Conservation (phyloP, 2,888 invertebrate genomes). For the Ophion ellenae region DNA sequence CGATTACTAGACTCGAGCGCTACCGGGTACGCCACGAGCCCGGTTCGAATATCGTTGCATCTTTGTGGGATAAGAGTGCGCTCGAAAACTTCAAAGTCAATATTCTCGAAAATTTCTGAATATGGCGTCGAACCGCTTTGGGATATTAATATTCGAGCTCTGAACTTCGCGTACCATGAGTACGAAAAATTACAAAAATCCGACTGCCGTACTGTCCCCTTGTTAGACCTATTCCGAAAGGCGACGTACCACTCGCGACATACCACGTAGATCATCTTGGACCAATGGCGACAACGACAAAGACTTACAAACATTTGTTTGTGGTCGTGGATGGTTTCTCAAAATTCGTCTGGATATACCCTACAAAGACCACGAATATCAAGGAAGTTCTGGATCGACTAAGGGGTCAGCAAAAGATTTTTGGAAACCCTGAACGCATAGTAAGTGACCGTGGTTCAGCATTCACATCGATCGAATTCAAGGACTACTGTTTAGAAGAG, state of each 20-base stretch:
- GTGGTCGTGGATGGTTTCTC: conserved; percentile 75
- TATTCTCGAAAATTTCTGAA: no score
- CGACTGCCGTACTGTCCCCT: no score
- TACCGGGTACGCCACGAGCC: no score
- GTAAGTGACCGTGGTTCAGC: conserved; percentile 70
- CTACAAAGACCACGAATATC: conserved; percentile 72
- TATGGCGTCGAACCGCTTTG: no score
- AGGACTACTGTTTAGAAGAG: conserved; percentile 49
- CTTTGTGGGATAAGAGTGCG: no score
- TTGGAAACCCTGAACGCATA: conserved; percentile 64
- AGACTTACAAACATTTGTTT: conserved; percentile 75
- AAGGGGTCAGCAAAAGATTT: conserved; percentile 49
- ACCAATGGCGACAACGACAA: conserved; percentile 73
- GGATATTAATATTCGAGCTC: no score
- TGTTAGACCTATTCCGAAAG: conserved; percentile 1
- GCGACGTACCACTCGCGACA: conserved; percentile 72
- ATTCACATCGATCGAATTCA: conserved; percentile 64
- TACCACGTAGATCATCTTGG: conserved; percentile 78
- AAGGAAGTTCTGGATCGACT: conserved; percentile 66
- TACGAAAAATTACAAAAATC: no score
- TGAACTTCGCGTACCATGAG: no score
- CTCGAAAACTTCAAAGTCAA: no score
- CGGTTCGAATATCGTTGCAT: no score
- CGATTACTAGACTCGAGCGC: no score
- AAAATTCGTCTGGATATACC: conserved; percentile 76